Evolutionary conservation across 2,888 invertebrate genomes (phyloP), one percentile per base, ranked within the genome.

Genomic region (Sepioteuthis lessoniana): DNA sequence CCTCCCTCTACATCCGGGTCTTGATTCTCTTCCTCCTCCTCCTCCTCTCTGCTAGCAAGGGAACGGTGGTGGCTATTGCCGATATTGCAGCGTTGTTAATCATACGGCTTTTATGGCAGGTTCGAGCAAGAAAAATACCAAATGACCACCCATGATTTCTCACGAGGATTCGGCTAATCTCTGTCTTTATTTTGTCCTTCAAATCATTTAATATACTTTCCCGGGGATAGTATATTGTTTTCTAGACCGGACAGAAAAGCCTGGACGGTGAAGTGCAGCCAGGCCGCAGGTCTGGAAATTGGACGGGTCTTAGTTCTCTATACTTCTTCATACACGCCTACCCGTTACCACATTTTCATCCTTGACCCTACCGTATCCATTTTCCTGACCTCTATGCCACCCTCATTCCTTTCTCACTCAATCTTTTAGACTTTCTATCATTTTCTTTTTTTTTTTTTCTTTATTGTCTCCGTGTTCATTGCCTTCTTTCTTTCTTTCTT

Each of bases 51-150:
- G 10, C 13, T 13, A 4, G 76, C 19, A 76, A 76, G n/a, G 76
- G n/a, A 76, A 76, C n/a, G n/a, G n/a, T 35, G 13, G 76, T 35
- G 76, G 76, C 3, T 16, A 1, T 76, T 76, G 76, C 76, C 76
- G 76, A 76, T 76, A 76, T 76, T 76, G n/a, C 76, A 16, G 76
- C 76, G 76, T 76, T 76, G 76, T 76, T 76, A 76, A 76, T 76
- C 76, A 76, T 76, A n/a, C 76, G n/a, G 76, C 76, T 76, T 76
- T 76, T 76, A 76, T 76, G 76, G 76, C 76, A 76, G 76, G 76
- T 76, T 76, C 76, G 76, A 76, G 76, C 76, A 76, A 76, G 76
- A 76, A 76, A 76, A 76, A 76, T 35, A 76, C 35, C 76, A 76
- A 76, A 76, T 76, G 76, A 76, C 76, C 76, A 76, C 76, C 76